These are phyloP conservation scores for Malurus elegans DNA, from an alignment of 2,113 vertebrate genomes.

Conservation along the genomic window DNA sequence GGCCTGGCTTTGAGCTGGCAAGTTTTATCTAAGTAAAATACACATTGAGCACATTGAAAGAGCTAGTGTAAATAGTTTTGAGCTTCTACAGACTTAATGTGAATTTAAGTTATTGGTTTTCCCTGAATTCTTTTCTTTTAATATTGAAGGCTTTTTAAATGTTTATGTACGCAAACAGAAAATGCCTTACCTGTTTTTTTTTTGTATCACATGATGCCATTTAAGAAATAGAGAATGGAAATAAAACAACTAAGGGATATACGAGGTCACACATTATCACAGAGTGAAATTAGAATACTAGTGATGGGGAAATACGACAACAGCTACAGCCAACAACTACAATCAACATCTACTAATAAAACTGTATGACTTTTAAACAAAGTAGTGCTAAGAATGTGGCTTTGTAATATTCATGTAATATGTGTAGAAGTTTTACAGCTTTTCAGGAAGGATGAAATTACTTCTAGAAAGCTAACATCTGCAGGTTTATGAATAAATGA, in stretches of 20 bases:
- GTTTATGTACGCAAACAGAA: not conserved
- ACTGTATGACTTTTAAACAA: not conserved
- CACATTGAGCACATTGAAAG: not conserved
- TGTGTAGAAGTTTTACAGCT: not conserved
- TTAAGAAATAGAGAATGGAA: not conserved
- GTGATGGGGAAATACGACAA: not conserved
- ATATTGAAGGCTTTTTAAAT: not conserved
- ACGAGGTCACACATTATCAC: not conserved
- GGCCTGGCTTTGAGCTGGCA: rapidly evolving
- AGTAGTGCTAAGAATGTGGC: not conserved
- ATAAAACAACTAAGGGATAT: not conserved
- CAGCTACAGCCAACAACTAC: not conserved
- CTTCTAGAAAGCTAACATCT: not conserved
- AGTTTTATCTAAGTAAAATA: not conserved
- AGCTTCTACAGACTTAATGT: not conserved
- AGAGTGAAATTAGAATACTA: not conserved
- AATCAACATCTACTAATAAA: not conserved
- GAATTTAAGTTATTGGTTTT: not conserved
- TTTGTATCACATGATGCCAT: not conserved
- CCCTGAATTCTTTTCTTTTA: not conserved
- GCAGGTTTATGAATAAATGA: not conserved
- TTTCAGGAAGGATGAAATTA: not conserved
- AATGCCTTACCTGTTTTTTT: not conserved
- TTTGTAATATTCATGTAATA: not conserved
- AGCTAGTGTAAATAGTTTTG: not conserved